Evolutionary conservation across 2,797 vertebrate species (phyloP).

Genomic region (Tachyglossus aculeatus): DNA sequence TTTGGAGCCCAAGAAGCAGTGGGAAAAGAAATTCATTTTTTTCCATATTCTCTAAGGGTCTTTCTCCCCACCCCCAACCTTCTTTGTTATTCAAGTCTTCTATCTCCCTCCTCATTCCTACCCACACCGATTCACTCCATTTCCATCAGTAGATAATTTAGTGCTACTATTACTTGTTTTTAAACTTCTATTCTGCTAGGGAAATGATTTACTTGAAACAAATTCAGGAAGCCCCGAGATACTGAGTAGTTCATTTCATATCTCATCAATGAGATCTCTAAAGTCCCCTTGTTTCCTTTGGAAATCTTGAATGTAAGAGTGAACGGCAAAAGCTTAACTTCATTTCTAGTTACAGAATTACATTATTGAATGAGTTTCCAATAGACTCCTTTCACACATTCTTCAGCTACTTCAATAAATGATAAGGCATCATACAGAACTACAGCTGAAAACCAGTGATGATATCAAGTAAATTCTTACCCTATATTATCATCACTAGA

Average conservation of each 20-base stretch:
- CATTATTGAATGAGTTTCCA: slow-evolving; percentile 48
- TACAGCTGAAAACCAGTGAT: slow-evolving; percentile 6
- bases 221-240: background rate
- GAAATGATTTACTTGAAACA: slow-evolving; percentile 15
- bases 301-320: slow-evolving; percentile 32
- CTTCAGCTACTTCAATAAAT: slow-evolving; percentile 45
- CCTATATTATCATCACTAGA: slow-evolving; percentile 40
- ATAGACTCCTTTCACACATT: slow-evolving; percentile 24
- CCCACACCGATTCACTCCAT: background rate
- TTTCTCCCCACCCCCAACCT: slow-evolving; percentile 30
- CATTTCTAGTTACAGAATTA: slow-evolving; percentile 6
- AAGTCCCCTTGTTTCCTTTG: background rate
- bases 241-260: slow-evolving; percentile 7
- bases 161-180: slow-evolving; percentile 12
- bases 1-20: background rate
- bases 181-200: background rate
- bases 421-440: slow-evolving; percentile 57
- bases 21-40: slow-evolving; percentile 34
- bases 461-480: slow-evolving; percentile 4
- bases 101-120: background rate
- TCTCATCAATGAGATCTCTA: slow-evolving; percentile 30
- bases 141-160: background rate
- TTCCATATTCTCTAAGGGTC: slow-evolving; percentile 27
- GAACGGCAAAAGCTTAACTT: slow-evolving; percentile 28
- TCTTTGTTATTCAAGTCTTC: background rate